Evolutionary conservation across 1,140 invertebrate species (phyloP).

Genomic region (Caerostris darwini): DNA sequence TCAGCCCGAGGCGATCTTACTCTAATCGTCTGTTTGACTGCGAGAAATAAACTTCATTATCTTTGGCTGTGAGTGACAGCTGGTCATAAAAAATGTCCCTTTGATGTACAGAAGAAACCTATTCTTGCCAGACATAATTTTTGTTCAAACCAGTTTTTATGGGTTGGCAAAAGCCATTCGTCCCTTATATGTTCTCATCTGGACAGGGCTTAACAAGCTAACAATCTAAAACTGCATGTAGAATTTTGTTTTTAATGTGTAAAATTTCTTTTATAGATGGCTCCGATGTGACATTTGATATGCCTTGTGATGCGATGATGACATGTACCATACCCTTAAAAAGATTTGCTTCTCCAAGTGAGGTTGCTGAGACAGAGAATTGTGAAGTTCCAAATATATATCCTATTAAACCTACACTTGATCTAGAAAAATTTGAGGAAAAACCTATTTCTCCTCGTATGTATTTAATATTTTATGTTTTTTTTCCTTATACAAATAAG

Average conservation of each 20-base stretch:
- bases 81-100: no score
- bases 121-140: no score
- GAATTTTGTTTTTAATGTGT: background rate
- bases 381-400: slow-evolving; percentile 53
- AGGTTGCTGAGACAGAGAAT: slow-evolving; percentile 45
- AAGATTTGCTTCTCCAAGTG: slow-evolving; percentile 30
- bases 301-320: slow-evolving; percentile 49
- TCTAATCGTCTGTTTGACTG: no score
- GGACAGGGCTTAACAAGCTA: no score
- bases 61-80: no score
- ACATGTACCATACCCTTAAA: slow-evolving; percentile 31
- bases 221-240: no score
- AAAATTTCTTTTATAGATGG: slow-evolving; percentile 24
- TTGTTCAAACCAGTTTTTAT: no score
- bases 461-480: background rate
- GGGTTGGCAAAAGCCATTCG: no score
- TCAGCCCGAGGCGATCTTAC: no score
- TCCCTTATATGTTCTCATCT: no score
- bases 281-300: slow-evolving; percentile 25
- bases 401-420: slow-evolving; percentile 65
- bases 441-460: background rate
- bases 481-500: background rate
- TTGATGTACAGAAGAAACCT: no score
- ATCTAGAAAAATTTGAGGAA: slow-evolving; percentile 48
- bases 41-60: no score